Evolutionary conservation across 2,888 invertebrate species (phyloP).

Genomic region (Pandemis cinnamomeana): DNA sequence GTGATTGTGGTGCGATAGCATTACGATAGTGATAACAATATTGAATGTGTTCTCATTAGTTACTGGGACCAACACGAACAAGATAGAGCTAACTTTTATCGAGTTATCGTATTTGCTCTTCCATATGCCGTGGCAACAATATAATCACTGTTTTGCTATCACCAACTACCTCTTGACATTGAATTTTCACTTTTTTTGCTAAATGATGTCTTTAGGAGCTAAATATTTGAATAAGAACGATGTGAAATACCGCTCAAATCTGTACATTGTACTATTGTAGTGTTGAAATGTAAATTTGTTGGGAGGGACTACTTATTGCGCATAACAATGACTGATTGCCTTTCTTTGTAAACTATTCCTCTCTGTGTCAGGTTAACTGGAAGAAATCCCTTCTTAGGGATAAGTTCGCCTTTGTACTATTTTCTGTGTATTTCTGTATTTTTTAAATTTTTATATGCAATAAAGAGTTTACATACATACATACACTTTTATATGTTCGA

Average conservation of each 20-base stretch:
- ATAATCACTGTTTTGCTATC: conserved; percentile 18
- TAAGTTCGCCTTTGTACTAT: too few relatives aligned
- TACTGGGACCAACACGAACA: conserved; percentile 5
- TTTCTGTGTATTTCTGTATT: too few relatives aligned
- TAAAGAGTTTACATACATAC: too few relatives aligned
- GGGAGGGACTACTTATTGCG: too few relatives aligned
- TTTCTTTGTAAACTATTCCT: too few relatives aligned
- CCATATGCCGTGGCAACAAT: conserved; percentile 13
- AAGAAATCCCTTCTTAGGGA: too few relatives aligned
- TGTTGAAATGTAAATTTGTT: too few relatives aligned
- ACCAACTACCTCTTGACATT: conserved; percentile 14
- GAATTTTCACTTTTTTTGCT: conserved; percentile 1
- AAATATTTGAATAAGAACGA: not conserved
- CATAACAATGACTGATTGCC: too few relatives aligned
- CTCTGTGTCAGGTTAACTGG: too few relatives aligned
- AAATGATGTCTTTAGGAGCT: not conserved
- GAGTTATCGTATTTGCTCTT: not conserved
- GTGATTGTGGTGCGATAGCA: conserved; percentile 32
- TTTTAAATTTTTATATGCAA: too few relatives aligned
- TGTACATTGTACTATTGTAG: too few relatives aligned
- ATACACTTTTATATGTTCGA: too few relatives aligned
- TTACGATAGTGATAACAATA: conserved; percentile 28
- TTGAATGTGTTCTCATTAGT: conserved; percentile 20
- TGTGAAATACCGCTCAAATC: not conserved
- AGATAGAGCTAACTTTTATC: conserved; percentile 10